Percentiles rank a stretch among this genome's conserved stretches.
phyloP scores from a whole-genome alignment of 2,113 vertebrate genomes.

The Galeopterus variegatus region DNA sequence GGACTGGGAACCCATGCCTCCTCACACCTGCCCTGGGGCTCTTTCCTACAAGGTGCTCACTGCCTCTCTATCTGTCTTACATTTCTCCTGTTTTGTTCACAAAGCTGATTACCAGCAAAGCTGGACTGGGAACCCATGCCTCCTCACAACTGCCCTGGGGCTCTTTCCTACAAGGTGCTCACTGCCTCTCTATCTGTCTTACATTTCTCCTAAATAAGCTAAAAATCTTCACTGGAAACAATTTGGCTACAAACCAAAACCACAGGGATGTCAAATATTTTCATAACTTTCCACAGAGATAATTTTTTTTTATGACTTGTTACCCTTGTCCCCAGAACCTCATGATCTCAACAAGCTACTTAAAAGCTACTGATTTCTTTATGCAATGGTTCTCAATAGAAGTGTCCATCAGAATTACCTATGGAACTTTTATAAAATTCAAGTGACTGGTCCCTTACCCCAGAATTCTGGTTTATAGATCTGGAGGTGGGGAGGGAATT shows the following conservation, averaged over 20 bases:
- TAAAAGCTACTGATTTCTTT: neutral
- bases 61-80: neutral
- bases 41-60: neutral
- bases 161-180: neutral
- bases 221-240: constrained; percentile 22
- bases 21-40: neutral
- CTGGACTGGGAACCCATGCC: neutral
- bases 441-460: neutral
- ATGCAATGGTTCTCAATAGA: neutral
- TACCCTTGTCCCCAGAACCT: constrained; percentile 76
- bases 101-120: neutral
- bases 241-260: constrained; percentile 34
- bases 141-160: neutral
- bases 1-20: neutral
- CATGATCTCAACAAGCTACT: neutral
- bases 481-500: neutral
- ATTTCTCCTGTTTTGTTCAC: neutral
- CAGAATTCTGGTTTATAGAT: neutral
- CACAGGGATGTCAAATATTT: neutral
- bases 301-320: constrained; percentile 72
- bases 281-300: constrained; percentile 58
- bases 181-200: neutral
- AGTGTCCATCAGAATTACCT: neutral
- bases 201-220: neutral
- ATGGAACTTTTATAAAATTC: neutral